Evolutionary conservation across 2,113 vertebrate species (phyloP), one percentile per base, ranked within the genome.

Genomic region (Erythrocercus mccallii): DNA sequence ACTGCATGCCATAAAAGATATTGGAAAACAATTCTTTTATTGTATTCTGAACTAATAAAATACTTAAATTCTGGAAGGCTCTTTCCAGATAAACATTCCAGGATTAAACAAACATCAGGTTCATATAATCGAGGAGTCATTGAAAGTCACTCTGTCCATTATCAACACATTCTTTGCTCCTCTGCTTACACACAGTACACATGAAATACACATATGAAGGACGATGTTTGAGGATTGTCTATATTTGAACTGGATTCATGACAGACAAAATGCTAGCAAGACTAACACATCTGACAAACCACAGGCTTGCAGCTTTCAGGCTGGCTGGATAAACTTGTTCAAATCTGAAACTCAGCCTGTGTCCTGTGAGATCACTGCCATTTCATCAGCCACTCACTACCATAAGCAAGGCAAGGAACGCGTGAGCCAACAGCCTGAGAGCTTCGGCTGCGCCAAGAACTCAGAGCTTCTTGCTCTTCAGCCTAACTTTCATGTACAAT

Each of bases 381-480:
- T 21, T 58, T 61, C 76, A 47, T 33, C 57, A 69, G 66, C 53
- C 53, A 5, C 71, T 44, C 40, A 0, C 1, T 19, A 33, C 53
- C 24, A 2, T 2, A 50, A 66, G 25, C n/a, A 10, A 61, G 20
- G 47, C 30, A 25, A 40, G 31, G 40, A 71, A 58, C 0, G 2
- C 0, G 4, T 0, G 15, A 78, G 53, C 69, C 0, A 0, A 62
- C 27, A 77, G 60, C 33, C 12, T 5, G 16, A 81, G n/a, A 83
- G 58, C 66, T 60, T 12, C 0, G 0, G 60, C 65, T 37, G 57
- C 0, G 0, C 57, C 70, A 18, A 15, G 38, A 84, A 42, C 77
- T 68, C 51, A 6, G 47, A 45, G 33, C 27, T 81, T 54, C 56
- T n/a, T 25, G 23, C 15, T 84, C 73, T 35, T 50, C 56, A 31